phyloP scores from a whole-genome alignment of 2,797 vertebrate genomes.

The Toxotes lorentzi region DNA sequence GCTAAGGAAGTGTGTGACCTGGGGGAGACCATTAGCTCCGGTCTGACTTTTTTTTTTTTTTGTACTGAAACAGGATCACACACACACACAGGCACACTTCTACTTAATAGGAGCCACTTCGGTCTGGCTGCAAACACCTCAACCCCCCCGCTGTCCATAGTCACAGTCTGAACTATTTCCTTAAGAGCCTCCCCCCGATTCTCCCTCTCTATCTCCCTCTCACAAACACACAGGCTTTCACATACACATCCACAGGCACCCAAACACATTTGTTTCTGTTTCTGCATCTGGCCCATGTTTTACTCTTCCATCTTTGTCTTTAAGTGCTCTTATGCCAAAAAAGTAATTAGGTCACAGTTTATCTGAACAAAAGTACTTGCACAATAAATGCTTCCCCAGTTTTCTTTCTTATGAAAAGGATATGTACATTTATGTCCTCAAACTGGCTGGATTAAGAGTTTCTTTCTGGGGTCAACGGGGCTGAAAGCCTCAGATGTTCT shows the following conservation, averaged over 20 bases:
- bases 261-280: conserved; percentile 59
- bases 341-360: conserved; percentile 57
- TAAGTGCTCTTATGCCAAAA: conserved; percentile 25
- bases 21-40: conserved; percentile 47
- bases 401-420: conserved; percentile 37
- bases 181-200: not conserved
- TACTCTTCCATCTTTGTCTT: conserved; percentile 7
- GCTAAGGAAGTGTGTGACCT: conserved; percentile 46
- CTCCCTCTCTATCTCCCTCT: conserved; percentile 7
- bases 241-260: conserved; percentile 39
- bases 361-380: conserved; percentile 49
- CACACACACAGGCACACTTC: conserved; percentile 42
- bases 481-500: conserved; percentile 75
- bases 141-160: conserved; percentile 37
- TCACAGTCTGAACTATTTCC: conserved; percentile 51
- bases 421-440: conserved; percentile 48
- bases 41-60: conserved; percentile 7
- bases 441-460: conserved; percentile 61
- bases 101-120: conserved; percentile 54
- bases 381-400: conserved; percentile 42
- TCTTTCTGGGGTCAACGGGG: conserved; percentile 57
- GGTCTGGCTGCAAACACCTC: conserved; percentile 43
- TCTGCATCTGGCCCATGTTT: conserved; percentile 52
- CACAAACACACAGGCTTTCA: conserved; percentile 8
- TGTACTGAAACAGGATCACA: conserved; percentile 63